phyloP scores from a whole-genome alignment of 2,797 vertebrate species.

The Phoeniculus purpureus region DNA sequence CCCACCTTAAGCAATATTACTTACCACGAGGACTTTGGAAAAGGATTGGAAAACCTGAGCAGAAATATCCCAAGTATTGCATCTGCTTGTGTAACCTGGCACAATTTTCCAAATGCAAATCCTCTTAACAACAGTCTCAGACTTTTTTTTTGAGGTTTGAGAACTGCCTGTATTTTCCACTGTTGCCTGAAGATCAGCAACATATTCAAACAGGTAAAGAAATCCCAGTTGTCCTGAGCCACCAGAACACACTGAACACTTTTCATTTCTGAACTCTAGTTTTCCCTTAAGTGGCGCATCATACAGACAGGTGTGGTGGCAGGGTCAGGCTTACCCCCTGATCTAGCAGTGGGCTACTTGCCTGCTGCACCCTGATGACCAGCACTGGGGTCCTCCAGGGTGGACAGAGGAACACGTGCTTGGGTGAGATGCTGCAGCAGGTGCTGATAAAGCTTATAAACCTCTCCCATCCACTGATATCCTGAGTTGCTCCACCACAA shows the following conservation, averaged over 20 bases:
- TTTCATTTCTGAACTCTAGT: neutral
- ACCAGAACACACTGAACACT: neutral
- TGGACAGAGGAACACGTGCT: neutral
- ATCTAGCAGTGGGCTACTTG: accelerated
- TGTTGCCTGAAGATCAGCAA: conserved; percentile 3
- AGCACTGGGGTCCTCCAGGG: neutral
- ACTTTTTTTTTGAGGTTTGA: conserved; percentile 23
- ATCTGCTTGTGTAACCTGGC: conserved; percentile 40
- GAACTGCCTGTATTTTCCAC: conserved; percentile 16
- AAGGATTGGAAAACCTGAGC: conserved; percentile 29
- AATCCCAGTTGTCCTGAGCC: neutral
- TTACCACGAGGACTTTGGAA: neutral
- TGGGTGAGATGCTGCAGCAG: neutral
- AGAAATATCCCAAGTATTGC: conserved; percentile 41
- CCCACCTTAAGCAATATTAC: neutral
- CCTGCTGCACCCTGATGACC: neutral
- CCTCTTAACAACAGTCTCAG: neutral
- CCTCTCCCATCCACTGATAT: accelerated
- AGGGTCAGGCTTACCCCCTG: accelerated
- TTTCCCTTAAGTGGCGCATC: neutral
- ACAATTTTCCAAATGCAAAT: conserved; percentile 29
- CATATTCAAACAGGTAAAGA: neutral
- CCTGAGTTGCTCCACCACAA: neutral
- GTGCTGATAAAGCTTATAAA: neutral
- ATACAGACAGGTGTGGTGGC: no score